Evolutionary conservation across 2,113 vertebrate genomes (phyloP).

Genomic region (Passer montanus): DNA sequence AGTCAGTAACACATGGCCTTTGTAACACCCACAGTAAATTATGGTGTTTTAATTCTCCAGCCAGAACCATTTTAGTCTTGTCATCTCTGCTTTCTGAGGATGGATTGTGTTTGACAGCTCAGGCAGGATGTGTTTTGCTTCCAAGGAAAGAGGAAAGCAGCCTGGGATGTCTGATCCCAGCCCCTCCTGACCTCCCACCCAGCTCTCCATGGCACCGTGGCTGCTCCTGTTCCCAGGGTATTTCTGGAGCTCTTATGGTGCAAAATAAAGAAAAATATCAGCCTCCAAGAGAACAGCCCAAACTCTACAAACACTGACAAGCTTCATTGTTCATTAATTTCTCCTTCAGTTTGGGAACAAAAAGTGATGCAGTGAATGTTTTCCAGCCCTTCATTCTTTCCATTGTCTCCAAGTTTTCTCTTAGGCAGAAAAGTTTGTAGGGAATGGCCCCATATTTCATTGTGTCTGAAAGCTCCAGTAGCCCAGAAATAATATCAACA

Average conservation of each 20-base stretch:
- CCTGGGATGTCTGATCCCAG: neutral
- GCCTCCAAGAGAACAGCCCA: neutral
- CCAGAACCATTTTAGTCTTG: neutral
- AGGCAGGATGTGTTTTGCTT: neutral
- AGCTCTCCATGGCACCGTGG: neutral
- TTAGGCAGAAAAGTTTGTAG: neutral
- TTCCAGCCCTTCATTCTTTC: neutral
- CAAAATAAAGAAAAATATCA: neutral
- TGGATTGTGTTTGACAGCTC: neutral
- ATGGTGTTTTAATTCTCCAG: neutral
- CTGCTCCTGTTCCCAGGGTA: neutral
- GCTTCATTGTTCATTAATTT: neutral
- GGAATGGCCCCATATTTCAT: neutral
- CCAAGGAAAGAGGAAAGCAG: constrained; percentile 1
- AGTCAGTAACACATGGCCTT: neutral
- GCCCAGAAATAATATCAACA: neutral
- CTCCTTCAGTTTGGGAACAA: neutral
- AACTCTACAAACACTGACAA: neutral
- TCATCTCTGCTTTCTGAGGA: neutral
- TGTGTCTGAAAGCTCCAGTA: neutral
- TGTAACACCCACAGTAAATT: neutral
- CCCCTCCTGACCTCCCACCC: neutral
- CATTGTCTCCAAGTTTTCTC: neutral
- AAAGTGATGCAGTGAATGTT: neutral
- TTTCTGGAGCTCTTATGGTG: neutral